Percentiles rank a stretch among this genome's conserved stretches.
These are phyloP conservation scores for Pteromalus puparum DNA, from an alignment of 1,140 invertebrate species.

Conservation along the genomic window DNA sequence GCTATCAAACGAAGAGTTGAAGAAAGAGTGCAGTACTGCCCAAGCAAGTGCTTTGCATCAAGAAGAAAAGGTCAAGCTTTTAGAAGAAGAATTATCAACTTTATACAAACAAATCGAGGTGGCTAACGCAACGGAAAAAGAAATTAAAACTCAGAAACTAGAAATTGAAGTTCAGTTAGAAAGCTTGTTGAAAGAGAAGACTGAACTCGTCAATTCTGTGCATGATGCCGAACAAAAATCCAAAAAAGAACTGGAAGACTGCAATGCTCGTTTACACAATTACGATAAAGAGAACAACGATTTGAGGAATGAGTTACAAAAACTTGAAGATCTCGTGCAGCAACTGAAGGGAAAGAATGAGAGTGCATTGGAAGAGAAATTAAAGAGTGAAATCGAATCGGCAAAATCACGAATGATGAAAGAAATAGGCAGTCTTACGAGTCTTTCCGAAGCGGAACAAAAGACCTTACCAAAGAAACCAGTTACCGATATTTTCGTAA, in stretches of 20 bases:
- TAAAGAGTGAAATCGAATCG: constrained; percentile 57
- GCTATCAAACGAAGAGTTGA: constrained; percentile 44
- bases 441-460: constrained; percentile 53
- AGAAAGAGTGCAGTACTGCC: constrained; percentile 41
- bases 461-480: constrained; percentile 55
- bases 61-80: constrained; percentile 52
- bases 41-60: constrained; percentile 31
- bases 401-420: constrained; percentile 60
- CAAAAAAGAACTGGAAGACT: constrained; percentile 44
- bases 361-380: constrained; percentile 37
- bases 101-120: constrained; percentile 56
- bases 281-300: constrained; percentile 59
- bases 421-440: constrained; percentile 59
- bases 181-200: constrained; percentile 44
- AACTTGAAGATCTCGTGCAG: constrained; percentile 47
- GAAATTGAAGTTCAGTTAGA: constrained; percentile 54
- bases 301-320: constrained; percentile 58
- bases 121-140: constrained; percentile 8
- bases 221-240: constrained; percentile 15
- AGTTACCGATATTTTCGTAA: constrained; percentile 58
- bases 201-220: background rate
- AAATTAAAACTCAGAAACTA: constrained; percentile 49
- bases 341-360: constrained; percentile 30
- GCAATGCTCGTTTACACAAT: constrained; percentile 48
- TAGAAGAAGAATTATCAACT: constrained; percentile 56